Conservation (phyloP, 2,888 invertebrate genomes). For the Halocaridina rubra region DNA sequence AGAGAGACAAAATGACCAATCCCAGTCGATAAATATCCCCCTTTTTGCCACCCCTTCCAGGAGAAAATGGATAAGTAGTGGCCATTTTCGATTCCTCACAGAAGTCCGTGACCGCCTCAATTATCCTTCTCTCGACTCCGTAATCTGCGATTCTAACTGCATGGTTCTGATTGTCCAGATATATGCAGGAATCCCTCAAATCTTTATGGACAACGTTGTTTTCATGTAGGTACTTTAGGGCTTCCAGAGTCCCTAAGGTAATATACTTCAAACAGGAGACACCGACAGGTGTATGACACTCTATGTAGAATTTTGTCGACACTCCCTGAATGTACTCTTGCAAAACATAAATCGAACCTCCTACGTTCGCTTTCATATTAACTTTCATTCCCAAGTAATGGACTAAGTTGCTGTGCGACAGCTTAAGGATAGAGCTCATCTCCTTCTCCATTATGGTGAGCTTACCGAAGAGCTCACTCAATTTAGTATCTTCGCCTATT, state of each 20-base stretch:
- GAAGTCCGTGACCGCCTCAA: slow-evolving; percentile 45
- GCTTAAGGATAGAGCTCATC: slow-evolving; percentile 77
- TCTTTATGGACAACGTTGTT: slow-evolving; percentile 86
- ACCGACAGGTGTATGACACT: slow-evolving; percentile 68
- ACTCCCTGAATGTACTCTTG: slow-evolving; percentile 70
- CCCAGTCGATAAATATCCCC: slow-evolving; percentile 82
- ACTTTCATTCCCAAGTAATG: slow-evolving; percentile 80
- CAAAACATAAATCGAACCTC: slow-evolving; percentile 65
- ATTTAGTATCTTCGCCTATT: slow-evolving; percentile 30
- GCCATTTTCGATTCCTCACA: slow-evolving; percentile 13
- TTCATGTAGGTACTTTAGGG: slow-evolving; percentile 82
- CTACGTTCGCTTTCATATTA: slow-evolving; percentile 66
- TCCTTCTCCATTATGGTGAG: slow-evolving; percentile 82
- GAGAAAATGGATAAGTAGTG: slow-evolving; percentile 68
- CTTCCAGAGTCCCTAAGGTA: slow-evolving; percentile 79
- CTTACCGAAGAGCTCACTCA: slow-evolving; percentile 68
- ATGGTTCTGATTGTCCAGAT: slow-evolving; percentile 67
- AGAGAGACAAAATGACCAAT: slow-evolving; percentile 76
- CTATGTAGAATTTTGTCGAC: slow-evolving; percentile 72
- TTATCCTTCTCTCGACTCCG: slow-evolving; percentile 44
- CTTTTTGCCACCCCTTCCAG: slow-evolving; percentile 74
- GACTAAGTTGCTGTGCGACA: slow-evolving; percentile 79
- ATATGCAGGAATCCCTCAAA: slow-evolving; percentile 73
- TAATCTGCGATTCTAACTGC: slow-evolving; percentile 67
- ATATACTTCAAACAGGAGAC: slow-evolving; percentile 68